Evolutionary conservation across 2,797 vertebrate species (phyloP).

Genomic region (Fratercula arctica): DNA sequence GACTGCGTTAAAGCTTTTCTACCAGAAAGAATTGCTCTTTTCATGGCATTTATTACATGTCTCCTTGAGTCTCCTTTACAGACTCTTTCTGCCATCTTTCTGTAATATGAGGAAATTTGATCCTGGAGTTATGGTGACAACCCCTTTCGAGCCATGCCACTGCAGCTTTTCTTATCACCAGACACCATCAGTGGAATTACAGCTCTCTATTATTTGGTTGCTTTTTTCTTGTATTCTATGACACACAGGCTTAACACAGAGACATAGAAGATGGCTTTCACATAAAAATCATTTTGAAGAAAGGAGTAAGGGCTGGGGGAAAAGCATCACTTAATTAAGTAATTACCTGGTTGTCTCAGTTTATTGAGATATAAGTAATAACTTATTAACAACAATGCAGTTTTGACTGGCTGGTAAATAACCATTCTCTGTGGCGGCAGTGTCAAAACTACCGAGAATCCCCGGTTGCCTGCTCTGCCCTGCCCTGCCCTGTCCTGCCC

Average conservation of each 20-base stretch:
- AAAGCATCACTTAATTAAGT: background rate
- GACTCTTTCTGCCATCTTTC: constrained; percentile 69
- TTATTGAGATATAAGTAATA: constrained; percentile 20
- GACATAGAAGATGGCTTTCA: background rate
- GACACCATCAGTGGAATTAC: constrained; percentile 54
- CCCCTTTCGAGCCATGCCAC: constrained; percentile 5
- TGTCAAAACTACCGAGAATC: background rate
- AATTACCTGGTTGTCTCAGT: constrained; percentile 6
- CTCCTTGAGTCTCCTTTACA: constrained; percentile 63
- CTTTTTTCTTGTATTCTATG: constrained; percentile 16
- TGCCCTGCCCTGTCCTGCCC: background rate
- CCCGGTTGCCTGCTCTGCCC: background rate
- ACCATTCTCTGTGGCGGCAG: fast-evolving
- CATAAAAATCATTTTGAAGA: constrained; percentile 33
- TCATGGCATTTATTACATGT: constrained; percentile 57
- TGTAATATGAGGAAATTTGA: constrained; percentile 66
- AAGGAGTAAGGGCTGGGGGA: background rate
- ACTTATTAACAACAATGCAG: background rate
- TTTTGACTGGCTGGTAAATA: constrained; percentile 16
- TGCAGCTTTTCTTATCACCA: constrained; percentile 58
- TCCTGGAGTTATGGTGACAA: constrained; percentile 65
- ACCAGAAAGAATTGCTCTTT: constrained; percentile 54
- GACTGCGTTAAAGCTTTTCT: constrained; percentile 58
- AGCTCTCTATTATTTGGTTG: constrained; percentile 52
- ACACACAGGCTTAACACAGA: constrained; percentile 8